phyloP scores from a whole-genome alignment of 2,113 vertebrate genomes.

The Spea bombifrons region DNA sequence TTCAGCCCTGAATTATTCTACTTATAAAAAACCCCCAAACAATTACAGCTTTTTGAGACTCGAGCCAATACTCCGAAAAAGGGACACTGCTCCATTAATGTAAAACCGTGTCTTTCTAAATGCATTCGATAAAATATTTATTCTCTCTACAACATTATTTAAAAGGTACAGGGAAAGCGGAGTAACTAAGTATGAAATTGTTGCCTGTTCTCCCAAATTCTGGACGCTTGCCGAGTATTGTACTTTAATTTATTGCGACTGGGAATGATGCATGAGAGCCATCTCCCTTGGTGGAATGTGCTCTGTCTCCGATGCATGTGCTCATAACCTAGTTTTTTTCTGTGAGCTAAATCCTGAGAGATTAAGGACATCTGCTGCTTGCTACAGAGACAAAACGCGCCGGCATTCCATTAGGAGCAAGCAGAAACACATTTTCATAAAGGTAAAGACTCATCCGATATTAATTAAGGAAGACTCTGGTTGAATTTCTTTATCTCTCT shows the following conservation, averaged over 20 bases:
- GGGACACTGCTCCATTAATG: background rate
- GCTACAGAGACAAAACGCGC: slow-evolving; percentile 47
- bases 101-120: background rate
- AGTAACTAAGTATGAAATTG: slow-evolving; percentile 16
- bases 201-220: slow-evolving; percentile 19
- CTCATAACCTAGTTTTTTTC: slow-evolving; percentile 47
- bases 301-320: slow-evolving; percentile 41
- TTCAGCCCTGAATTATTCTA: too few species aligned
- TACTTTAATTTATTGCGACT: slow-evolving; percentile 43
- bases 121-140: slow-evolving; percentile 10
- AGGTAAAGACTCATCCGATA: slow-evolving; percentile 37
- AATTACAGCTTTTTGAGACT: too few species aligned
- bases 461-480: slow-evolving; percentile 19
- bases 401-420: slow-evolving; percentile 41
- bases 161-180: background rate
- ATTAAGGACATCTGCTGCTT: slow-evolving; percentile 48
- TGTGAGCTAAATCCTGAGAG: slow-evolving; percentile 46
- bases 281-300: slow-evolving; percentile 46
- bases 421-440: slow-evolving; percentile 37
- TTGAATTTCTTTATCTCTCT: background rate
- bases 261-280: slow-evolving; percentile 45
- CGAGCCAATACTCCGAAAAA: too few species aligned
- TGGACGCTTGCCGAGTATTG: slow-evolving; percentile 46
- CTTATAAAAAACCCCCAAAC: too few species aligned
- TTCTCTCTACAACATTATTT: background rate